Evolutionary conservation across 2,797 vertebrate genomes (phyloP).

Genomic region (Centropyge bicolor): DNA sequence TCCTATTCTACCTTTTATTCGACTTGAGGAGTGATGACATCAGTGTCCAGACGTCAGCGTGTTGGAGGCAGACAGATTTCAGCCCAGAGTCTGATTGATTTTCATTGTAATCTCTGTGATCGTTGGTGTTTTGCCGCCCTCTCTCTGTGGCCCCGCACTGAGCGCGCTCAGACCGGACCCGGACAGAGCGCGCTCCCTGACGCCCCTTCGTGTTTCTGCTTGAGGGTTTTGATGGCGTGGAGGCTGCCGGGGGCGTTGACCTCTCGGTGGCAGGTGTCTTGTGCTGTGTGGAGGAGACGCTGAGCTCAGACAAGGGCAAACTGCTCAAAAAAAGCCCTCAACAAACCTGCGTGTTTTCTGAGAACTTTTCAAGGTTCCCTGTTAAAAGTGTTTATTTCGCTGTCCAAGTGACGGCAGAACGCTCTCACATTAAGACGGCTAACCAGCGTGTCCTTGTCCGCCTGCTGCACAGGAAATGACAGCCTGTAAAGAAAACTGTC

Average conservation of each 20-base stretch:
- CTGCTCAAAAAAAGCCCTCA: not conserved
- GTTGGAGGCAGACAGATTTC: not conserved
- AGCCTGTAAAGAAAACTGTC: slow-evolving; percentile 40
- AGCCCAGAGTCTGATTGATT: not conserved
- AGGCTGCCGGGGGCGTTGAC: slow-evolving; percentile 55
- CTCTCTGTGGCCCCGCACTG: not conserved
- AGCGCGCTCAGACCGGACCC: not conserved
- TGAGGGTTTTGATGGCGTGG: slow-evolving; percentile 63
- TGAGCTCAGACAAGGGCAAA: slow-evolving; percentile 61
- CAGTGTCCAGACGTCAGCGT: not conserved
- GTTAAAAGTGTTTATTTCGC: slow-evolving; percentile 45
- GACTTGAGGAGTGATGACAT: no score
- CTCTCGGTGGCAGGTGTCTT: slow-evolving; percentile 61
- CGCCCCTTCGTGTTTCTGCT: slow-evolving; percentile 66
- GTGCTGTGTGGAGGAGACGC: slow-evolving; percentile 19
- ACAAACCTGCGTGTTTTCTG: slow-evolving; percentile 9
- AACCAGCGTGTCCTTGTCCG: slow-evolving; percentile 58
- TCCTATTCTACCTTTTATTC: no score
- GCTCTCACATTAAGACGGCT: slow-evolving; percentile 33
- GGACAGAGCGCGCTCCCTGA: slow-evolving; percentile 10
- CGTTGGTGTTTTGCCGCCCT: not conserved
- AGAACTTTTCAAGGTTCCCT: slow-evolving; percentile 64
- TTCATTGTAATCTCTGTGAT: not conserved
- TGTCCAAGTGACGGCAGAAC: slow-evolving; percentile 20
- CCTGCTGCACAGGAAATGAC: slow-evolving; percentile 57